A percentile compares a stretch with the other conserved stretches of the same genome.
These are phyloP conservation scores for Oreonectes daqikongensis DNA, from an alignment of 2,797 vertebrate genomes.

Conservation along the genomic window DNA sequence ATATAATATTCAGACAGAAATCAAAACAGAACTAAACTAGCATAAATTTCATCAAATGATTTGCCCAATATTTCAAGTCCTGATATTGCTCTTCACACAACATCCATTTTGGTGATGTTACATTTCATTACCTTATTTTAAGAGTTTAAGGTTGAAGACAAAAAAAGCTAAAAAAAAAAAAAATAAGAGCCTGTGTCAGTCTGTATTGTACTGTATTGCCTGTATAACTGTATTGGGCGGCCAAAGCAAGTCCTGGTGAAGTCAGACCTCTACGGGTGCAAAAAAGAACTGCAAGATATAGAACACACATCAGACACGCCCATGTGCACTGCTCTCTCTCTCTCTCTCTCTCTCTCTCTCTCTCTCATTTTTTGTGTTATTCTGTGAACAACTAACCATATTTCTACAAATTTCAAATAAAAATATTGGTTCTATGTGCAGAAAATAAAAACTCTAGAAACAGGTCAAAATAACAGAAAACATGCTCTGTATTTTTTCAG, in stretches of 20 bases:
- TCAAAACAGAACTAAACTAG: not conserved
- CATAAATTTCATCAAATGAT: not conserved
- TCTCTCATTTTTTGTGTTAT: too few relatives aligned
- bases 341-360: too few relatives aligned
- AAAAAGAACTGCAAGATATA: slow-evolving; percentile 66
- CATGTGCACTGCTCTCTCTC: slow-evolving; percentile 4
- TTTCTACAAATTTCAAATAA: too few relatives aligned
- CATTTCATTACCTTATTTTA: not conserved
- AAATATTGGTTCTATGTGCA: too few relatives aligned
- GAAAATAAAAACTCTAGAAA: too few relatives aligned
- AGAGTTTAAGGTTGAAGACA: not conserved
- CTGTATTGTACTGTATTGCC: too few relatives aligned
- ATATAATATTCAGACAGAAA: not conserved
- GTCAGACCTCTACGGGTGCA: slow-evolving; percentile 75
- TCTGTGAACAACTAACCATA: too few relatives aligned
- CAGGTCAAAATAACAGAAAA: too few relatives aligned
- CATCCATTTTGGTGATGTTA: not conserved
- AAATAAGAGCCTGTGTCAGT: not conserved
- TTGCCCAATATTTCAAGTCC: not conserved
- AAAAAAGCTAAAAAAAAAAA: not conserved
- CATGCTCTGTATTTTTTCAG: too few relatives aligned
- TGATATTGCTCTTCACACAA: not conserved
- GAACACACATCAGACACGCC: not conserved
- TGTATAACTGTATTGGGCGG: not conserved
- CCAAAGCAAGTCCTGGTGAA: slow-evolving; percentile 57